Evolutionary conservation across 1,140 invertebrate genomes (phyloP), one percentile per base, ranked within the genome.

Genomic region (Drosophila nasuta): DNA sequence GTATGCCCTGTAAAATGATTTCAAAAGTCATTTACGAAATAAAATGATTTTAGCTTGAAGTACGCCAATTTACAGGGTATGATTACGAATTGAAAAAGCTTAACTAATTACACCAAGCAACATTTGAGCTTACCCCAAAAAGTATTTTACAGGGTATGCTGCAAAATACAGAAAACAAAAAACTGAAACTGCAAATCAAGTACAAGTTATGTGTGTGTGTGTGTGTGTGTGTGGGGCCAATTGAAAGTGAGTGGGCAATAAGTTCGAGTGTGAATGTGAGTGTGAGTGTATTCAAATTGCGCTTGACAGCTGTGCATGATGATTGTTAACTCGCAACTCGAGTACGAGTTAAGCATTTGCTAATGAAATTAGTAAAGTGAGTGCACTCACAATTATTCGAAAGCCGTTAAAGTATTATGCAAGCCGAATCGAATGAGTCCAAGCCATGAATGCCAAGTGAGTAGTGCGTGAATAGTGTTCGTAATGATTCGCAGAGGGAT

Each of bases 161-260:
- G 7, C 8, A n/a, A 5, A 48, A 65, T 45, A 57, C 62, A 69
- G 62, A 46, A 28, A 63, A 54, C 51, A 41, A 51, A 81, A 73
- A 57, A 20, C 17, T 43, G 20, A 60, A 67, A 59, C 46, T 62
- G 57, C 57, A 82, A 82, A 79, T 82, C 58, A 71, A 79, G 68
- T 35, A 45, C 30, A 15, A 35, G 54, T 48, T 76, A 64, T 82
- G 66, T 77, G 60, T 58, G 30, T 65, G 20, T 48, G n/a, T 2
- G 17, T 20, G 1, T 58, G n/a, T 45, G 38, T 83, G 66, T 77
- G 60, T 58, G 30, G 60, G 74, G 58, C 56, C 72, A 83, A 74
- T 64, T 85, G 62, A 74, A 85, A 74, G 62, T 65, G 81, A 79
- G 49, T 41, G 48, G 6, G 15, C 5, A 7, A n/a, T 17, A 33